Conservation (phyloP, 2,888 invertebrate species). For the Dendrolimus pini region DNA sequence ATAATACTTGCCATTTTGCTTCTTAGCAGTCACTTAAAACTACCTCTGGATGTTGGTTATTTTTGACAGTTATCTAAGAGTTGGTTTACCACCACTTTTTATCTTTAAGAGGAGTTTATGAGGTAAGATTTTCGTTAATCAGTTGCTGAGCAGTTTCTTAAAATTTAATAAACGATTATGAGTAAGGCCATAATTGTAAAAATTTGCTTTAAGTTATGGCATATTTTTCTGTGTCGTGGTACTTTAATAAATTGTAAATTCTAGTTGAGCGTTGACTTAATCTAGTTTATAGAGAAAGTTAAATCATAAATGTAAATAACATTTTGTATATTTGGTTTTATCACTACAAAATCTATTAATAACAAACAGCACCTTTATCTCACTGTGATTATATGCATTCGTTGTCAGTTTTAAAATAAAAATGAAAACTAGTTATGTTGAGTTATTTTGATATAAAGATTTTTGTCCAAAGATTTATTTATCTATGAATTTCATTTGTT, state of each 20-base stretch:
- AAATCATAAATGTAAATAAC: conserved; percentile 30
- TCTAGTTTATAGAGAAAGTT: conserved; percentile 24
- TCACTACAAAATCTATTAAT: conserved; percentile 45
- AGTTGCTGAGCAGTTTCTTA: too few relatives aligned
- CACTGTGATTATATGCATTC: conserved; percentile 44
- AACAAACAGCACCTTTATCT: conserved; percentile 61
- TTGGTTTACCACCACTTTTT: too few relatives aligned
- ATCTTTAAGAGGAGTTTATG: too few relatives aligned
- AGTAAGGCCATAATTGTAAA: too few relatives aligned
- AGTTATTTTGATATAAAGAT: not conserved
- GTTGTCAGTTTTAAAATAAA: conserved; percentile 27
- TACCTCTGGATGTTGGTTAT: too few relatives aligned
- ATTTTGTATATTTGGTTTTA: conserved; percentile 59
- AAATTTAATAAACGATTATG: too few relatives aligned
- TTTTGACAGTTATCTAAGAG: too few relatives aligned
- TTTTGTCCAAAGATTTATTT: not conserved
- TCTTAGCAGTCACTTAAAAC: too few relatives aligned
- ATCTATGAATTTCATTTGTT: not conserved
- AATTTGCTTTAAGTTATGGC: too few relatives aligned
- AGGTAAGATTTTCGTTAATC: too few relatives aligned
- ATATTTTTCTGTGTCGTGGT: too few relatives aligned
- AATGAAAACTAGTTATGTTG: conserved; percentile 2
- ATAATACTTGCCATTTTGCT: too few relatives aligned
- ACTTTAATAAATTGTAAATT: conserved; percentile 8
- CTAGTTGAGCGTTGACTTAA: conserved; percentile 42